phyloP scores from a whole-genome alignment of 2,888 invertebrate species.

The Meliscaeva auricollis region DNA sequence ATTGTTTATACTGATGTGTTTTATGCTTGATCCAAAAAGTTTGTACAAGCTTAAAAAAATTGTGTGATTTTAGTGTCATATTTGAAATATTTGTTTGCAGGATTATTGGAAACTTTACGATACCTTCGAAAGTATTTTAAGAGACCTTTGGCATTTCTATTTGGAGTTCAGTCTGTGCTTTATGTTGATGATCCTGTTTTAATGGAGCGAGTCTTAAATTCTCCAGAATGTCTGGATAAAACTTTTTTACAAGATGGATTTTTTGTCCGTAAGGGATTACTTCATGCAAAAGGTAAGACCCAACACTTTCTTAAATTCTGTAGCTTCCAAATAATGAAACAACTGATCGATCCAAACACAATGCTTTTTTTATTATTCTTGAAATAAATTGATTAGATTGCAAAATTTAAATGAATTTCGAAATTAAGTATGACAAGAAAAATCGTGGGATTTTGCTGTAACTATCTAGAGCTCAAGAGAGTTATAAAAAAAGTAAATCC shows the following conservation, averaged over 20 bases:
- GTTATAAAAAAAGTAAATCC: no score
- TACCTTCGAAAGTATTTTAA: slow-evolving; percentile 79
- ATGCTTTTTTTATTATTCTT: no score
- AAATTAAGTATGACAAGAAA: no score
- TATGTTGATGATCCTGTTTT: slow-evolving; percentile 81
- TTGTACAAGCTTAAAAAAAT: slow-evolving; percentile 48
- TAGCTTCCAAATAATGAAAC: no score
- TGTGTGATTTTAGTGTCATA: slow-evolving; percentile 22
- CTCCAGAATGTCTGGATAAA: slow-evolving; percentile 82
- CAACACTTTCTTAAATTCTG: no score
- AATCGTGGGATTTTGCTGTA: no score
- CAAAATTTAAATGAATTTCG: no score
- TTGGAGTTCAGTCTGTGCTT: slow-evolving; percentile 80
- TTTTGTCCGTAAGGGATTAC: slow-evolving; percentile 80
- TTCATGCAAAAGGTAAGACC: slow-evolving; percentile 81
- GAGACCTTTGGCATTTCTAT: slow-evolving; percentile 80
- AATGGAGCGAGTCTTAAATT: slow-evolving; percentile 81
- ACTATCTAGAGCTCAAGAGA: no score
- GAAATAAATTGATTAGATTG: no score
- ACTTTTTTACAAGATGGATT: slow-evolving; percentile 82
- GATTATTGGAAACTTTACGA: slow-evolving; percentile 79
- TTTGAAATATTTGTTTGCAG: slow-evolving; percentile 66
- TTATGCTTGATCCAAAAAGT: slow-evolving; percentile 82
- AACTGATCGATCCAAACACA: no score
- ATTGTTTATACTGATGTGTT: slow-evolving; percentile 80